Percentiles rank a stretch among this genome's conserved stretches.
These are phyloP conservation scores for Drosophila parvula DNA, from an alignment of 1,140 invertebrate genomes.

Conservation along the genomic window DNA sequence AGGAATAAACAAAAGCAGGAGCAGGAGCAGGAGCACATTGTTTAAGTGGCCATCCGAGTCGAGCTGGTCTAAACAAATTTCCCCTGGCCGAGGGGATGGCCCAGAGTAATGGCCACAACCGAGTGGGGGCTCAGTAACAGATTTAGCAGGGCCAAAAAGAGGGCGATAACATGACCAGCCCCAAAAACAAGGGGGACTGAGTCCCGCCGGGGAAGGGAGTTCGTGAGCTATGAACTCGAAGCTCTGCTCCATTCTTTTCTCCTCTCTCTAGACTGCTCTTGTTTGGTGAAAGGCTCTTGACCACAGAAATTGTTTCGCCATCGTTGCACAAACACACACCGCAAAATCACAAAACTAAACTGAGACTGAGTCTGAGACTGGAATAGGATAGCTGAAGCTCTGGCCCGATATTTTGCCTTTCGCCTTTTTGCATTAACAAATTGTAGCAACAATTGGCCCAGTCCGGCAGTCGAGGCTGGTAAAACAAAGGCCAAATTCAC, in stretches of 20 bases:
- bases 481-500: slow-evolving; percentile 35
- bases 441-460: slow-evolving; percentile 50
- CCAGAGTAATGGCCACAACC: slow-evolving; percentile 6
- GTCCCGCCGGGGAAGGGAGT: slow-evolving; percentile 16
- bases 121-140: slow-evolving; percentile 21
- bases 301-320: slow-evolving; percentile 55
- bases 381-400: slow-evolving; percentile 3
- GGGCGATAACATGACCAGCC: slow-evolving; percentile 33
- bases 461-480: not conserved
- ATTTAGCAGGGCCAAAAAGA: slow-evolving; percentile 28
- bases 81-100: not conserved
- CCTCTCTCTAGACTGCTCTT: slow-evolving; percentile 12
- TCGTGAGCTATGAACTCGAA: slow-evolving; percentile 53
- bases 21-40: not conserved
- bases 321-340: slow-evolving; percentile 38
- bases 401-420: slow-evolving; percentile 40
- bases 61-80: slow-evolving; percentile 18
- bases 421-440: slow-evolving; percentile 51
- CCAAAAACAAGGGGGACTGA: slow-evolving; percentile 1
- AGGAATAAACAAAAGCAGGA: slow-evolving; percentile 7
- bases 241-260: slow-evolving; percentile 16
- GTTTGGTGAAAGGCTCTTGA: slow-evolving; percentile 58
- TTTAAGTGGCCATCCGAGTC: slow-evolving; percentile 13
- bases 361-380: slow-evolving; percentile 7
- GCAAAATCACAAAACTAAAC: slow-evolving; percentile 35